Conservation (phyloP, 2,888 invertebrate species). For the Sminthurides aquaticus region DNA sequence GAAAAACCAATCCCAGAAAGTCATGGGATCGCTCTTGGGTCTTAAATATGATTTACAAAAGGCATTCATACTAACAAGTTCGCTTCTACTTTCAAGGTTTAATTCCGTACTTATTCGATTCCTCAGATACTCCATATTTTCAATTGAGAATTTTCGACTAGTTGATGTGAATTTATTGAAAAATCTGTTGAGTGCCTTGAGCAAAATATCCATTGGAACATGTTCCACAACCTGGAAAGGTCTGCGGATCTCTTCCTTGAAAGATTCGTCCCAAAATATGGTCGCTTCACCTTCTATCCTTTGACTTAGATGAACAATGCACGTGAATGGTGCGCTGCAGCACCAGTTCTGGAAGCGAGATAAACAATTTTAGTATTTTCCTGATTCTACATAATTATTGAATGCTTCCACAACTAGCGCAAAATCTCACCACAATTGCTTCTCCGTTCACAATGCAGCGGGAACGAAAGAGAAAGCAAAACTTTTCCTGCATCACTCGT, state of each 20-base stretch:
- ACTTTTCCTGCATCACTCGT: not conserved
- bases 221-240: not conserved
- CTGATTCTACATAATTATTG: too few species aligned
- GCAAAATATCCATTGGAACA: not conserved
- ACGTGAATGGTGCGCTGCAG: slow-evolving; percentile 6
- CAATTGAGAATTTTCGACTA: not conserved
- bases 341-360: slow-evolving; percentile 6
- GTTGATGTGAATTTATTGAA: slow-evolving; percentile 4
- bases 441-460: not conserved
- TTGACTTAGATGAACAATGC: slow-evolving; percentile 5
- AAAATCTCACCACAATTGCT: not conserved
- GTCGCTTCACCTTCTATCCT: not conserved
- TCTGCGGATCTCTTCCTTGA: not conserved
- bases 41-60: not conserved
- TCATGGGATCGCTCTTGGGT: not conserved
- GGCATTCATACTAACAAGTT: not conserved
- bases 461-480: not conserved
- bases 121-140: not conserved
- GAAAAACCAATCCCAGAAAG: slow-evolving; percentile 15
- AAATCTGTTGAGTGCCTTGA: not conserved
- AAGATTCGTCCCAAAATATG: slow-evolving; percentile 12
- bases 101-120: not conserved
- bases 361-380: too few species aligned
- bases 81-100: not conserved
- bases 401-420: too few species aligned